Conservation (phyloP, 2,797 vertebrate genomes). For the Acrossocheilus fasciatus region DNA sequence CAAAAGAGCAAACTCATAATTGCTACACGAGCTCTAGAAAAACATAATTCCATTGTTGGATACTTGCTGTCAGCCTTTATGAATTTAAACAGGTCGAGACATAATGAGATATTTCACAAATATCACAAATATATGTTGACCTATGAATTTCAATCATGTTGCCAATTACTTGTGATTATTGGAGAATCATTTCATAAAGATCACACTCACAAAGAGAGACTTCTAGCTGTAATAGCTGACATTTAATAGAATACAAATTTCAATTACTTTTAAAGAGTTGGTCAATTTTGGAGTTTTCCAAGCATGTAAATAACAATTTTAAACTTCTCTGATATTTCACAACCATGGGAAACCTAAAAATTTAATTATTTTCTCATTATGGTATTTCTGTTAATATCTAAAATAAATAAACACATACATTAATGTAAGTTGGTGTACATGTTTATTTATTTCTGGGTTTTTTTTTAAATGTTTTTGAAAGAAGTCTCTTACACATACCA, state of each 20-base stretch:
- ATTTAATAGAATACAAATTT: background rate
- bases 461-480: background rate
- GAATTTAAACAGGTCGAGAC: background rate
- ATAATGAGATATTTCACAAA: constrained; percentile 5
- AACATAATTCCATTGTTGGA: constrained; percentile 18
- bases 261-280: background rate
- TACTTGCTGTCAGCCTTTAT: background rate
- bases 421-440: background rate
- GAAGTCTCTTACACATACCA: background rate
- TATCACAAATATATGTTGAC: background rate
- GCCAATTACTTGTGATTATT: background rate
- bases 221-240: background rate
- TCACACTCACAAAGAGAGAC: background rate
- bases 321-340: background rate
- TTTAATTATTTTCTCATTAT: background rate
- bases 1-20: constrained; percentile 40
- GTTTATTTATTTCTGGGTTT: background rate
- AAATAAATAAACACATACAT: background rate
- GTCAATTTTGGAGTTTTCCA: background rate
- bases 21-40: constrained; percentile 25
- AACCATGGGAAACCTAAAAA: background rate
- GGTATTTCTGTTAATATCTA: background rate
- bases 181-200: constrained; percentile 17
- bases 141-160: background rate
- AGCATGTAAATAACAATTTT: background rate